Evolutionary conservation across 2,113 vertebrate genomes (phyloP), one percentile per base, ranked within the genome.

Genomic region (Leptobrachium ailaonicum): DNA sequence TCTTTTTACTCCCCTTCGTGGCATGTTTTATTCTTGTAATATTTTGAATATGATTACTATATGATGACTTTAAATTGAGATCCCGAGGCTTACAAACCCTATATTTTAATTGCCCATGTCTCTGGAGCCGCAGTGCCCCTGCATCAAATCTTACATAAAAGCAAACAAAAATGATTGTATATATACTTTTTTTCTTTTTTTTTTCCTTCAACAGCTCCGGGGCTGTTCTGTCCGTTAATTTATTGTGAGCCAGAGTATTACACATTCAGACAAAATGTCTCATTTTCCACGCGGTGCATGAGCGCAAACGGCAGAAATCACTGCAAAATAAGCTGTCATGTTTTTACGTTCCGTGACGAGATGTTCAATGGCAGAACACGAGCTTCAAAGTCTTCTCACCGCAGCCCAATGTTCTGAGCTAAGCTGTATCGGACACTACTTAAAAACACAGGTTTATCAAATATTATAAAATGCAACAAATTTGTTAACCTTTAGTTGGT

Each of bases 271-370:
- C 70, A 80, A 73, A 73, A 56, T 73, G 77, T 80, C 70, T 80
- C 77, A 80, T 80, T 80, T 67, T 80, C 58, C 60, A 71, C 67
- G 60, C 76, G 68, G 76, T 63, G 67, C 56, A 63, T 71, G 76
- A 78, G 53, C 77, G 41, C 62, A 71, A 72, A 72, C 60, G 58
- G 68, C 40, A 67, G 70, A 66, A 80, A 80, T 80, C 77, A 80
- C 77, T 80, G 77, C 47, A 80, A 80, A 73, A 80, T 80, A 80
- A 80, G 77, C 77, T 80, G 77, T 80, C 70, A 66, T 80, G 77
- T 80, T 72, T 67, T 73, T 71, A 62, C 69, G 77, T 66, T 56
- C 71, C n/a, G 62, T 80, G 70, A 80, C 70, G 70, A 73, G 70
- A 73, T 67, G 43, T 66, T 66, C 62, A 73, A 63, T 73, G 70